Base-by-base conservation (phyloP, 2,797 vertebrate species). In the Huso huso region DNA sequence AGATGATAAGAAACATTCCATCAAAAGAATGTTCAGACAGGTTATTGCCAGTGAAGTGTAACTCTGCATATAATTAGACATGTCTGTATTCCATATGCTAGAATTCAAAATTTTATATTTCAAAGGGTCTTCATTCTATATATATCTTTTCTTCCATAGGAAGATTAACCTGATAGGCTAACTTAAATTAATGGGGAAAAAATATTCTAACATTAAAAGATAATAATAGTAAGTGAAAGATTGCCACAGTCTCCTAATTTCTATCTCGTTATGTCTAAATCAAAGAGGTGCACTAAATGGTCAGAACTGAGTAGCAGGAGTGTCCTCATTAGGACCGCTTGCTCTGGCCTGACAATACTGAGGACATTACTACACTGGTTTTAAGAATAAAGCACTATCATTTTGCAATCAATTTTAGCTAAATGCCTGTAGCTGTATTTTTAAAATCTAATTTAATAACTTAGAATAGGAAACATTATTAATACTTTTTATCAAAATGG, bases 401-500 rank as follows among this genome's bases (percentile, higher is more conserved):
- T 93, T 92, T 91, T 83, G 87, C 93, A 93, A 94, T 97, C 93
- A 93, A 95, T 95, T 97, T 93, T 91, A 93, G 91, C 91, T 92
- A 92, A 94, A 91, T 87, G 93, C 95, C 95, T 83, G 84, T 87
- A 95, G 95, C 94, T 91, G 94, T 93, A 94, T 93, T 96, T 95
- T 96, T 94, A 91, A 90, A 96, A 98, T 95, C 96, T 98, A 97
- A 99, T 98, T 98, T 97, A 96, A 93, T 94, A 96, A 98, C 95
- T 96, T 96, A 93, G 95, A 96, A 97, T 95, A 93, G 91, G 91
- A 95, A 97, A 95, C 95, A 95, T 97, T 98, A 96, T 96, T 96
- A 96, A 95, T 93, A 95, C 93, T 93, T 97, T 88, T 93, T 90
- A 95, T 96, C 93, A 95, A 91, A 89, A 90, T 84, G 93, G 93